These are phyloP conservation scores for Syngnathus acus DNA, from an alignment of 2,797 vertebrate genomes.

Conservation along the genomic window DNA sequence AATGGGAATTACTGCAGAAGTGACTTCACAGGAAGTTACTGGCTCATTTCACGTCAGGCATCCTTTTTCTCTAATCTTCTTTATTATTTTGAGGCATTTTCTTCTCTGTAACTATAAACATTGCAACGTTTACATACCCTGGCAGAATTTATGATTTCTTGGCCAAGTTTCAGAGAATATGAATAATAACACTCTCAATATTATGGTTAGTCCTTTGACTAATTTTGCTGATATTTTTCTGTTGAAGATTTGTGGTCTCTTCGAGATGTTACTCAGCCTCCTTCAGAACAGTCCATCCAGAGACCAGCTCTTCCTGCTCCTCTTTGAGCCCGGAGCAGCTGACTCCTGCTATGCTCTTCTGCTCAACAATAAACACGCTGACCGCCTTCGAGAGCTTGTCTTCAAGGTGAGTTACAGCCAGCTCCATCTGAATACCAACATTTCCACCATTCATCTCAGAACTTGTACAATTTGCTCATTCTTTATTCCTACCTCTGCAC, in stretches of 20 bases:
- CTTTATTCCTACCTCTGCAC: background rate
- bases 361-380: constrained; percentile 86
- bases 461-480: background rate
- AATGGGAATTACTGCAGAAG: background rate
- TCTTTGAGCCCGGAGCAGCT: constrained; percentile 87
- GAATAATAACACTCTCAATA: no score
- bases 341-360: constrained; percentile 90
- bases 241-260: constrained; percentile 78
- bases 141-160: no score
- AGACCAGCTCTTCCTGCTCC: constrained; percentile 89
- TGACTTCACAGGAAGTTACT: constrained; percentile 20
- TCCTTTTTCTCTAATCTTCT: constrained; percentile 5
- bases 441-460: background rate
- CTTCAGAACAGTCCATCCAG: constrained; percentile 79
- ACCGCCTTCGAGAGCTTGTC: constrained; percentile 83
- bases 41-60: constrained; percentile 12
- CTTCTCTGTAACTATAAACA: constrained; percentile 13
- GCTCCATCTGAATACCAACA: background rate
- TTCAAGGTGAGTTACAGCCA: constrained; percentile 81
- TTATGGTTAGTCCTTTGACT: no score
- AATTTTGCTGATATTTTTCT: constrained; percentile 4
- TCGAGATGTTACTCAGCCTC: constrained; percentile 82
- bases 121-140: no score
- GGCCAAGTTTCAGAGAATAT: no score
- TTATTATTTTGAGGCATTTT: constrained; percentile 26